These are phyloP conservation scores for Psittacula cyanocephala DNA, from an alignment of 2,113 vertebrate species.

Conservation along the genomic window DNA sequence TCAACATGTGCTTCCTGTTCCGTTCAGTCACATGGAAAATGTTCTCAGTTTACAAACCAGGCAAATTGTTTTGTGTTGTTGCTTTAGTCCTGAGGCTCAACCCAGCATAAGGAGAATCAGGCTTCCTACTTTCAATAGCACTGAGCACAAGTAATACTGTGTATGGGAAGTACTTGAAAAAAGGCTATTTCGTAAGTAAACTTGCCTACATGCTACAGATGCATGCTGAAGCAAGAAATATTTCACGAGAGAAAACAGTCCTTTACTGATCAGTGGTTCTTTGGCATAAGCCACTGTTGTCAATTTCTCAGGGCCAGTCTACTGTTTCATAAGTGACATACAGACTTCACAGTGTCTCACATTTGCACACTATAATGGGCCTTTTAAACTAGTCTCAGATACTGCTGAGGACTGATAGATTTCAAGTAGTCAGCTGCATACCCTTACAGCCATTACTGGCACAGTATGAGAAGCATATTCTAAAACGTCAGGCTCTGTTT, in stretches of 20 bases:
- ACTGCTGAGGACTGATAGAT: background rate
- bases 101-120: constrained; percentile 21
- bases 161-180: background rate
- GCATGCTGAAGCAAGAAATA: background rate
- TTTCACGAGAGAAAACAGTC: background rate
- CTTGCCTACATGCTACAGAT: background rate
- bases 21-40: constrained; percentile 55
- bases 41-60: constrained; percentile 53
- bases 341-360: background rate
- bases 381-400: background rate
- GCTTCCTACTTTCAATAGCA: background rate
- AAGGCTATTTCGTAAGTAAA: background rate
- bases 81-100: background rate
- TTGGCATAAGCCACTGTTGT: background rate
- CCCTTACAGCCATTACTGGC: constrained; percentile 9
- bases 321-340: background rate
- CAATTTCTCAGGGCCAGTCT: background rate
- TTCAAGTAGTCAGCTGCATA: constrained; percentile 23
- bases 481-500: background rate
- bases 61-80: constrained; percentile 24
- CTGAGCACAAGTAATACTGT: constrained; percentile 21
- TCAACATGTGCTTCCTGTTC: constrained; percentile 59
- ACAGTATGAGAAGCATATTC: background rate
- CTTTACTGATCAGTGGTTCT: background rate
- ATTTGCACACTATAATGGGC: background rate